Percentiles rank a stretch among this genome's conserved stretches.
phyloP scores from a whole-genome alignment of 1,140 invertebrate species.

The Leptinotarsa undecemlineata region DNA sequence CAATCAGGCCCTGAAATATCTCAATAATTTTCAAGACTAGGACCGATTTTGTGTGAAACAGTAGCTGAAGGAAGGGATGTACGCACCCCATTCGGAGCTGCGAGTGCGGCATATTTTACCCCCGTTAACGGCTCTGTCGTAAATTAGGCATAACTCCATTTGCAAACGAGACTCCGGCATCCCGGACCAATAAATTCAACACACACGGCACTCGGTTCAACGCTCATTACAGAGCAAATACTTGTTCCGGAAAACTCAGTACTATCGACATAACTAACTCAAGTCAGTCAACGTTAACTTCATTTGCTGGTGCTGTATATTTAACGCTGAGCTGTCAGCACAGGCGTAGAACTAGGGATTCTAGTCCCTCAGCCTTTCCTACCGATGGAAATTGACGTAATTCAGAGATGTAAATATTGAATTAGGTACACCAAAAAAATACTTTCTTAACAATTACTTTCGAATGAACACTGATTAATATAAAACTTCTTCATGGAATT shows the following conservation, averaged over 20 bases:
- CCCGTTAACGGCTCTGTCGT: neutral
- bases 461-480: too few relatives aligned
- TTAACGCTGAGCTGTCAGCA: neutral
- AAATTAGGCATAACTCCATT: conserved; percentile 3
- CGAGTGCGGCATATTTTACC: neutral
- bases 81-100: neutral
- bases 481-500: too few relatives aligned
- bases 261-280: conserved; percentile 36
- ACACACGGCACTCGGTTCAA: conserved; percentile 18
- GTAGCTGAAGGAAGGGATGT: neutral
- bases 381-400: too few relatives aligned
- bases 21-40: too few relatives aligned
- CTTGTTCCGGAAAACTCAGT: conserved; percentile 30
- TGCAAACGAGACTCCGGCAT: conserved; percentile 9
- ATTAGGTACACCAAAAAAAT: too few relatives aligned
- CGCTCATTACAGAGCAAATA: conserved; percentile 22
- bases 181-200: conserved; percentile 12
- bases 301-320: conserved; percentile 18
- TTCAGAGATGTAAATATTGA: too few relatives aligned
- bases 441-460: too few relatives aligned
- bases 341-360: neutral
- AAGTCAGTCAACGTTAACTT: conserved; percentile 24
- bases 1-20: too few relatives aligned
- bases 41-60: too few relatives aligned
- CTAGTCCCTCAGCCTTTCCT: neutral